These are phyloP conservation scores for Anguilla japonica DNA, from an alignment of 2,113 vertebrate species.

Conservation along the genomic window DNA sequence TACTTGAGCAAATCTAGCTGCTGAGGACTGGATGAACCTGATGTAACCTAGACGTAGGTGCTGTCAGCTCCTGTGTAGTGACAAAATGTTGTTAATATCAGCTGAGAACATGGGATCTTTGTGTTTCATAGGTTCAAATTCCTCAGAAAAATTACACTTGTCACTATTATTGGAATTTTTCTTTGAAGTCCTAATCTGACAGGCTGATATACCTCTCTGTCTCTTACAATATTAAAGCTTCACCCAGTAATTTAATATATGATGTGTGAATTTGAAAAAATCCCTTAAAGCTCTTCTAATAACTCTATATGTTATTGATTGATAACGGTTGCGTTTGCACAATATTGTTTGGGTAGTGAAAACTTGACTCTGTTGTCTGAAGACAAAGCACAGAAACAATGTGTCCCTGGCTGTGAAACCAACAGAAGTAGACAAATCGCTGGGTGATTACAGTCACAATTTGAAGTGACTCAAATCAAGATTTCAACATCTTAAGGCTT, in stretches of 20 bases:
- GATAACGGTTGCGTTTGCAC: too few relatives aligned
- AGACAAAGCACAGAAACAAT: not conserved
- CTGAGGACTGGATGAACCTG: not conserved
- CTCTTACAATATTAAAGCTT: not conserved
- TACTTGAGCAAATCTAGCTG: not conserved
- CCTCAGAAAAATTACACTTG: not conserved
- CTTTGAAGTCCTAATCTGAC: constrained; percentile 4
- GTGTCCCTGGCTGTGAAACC: not conserved
- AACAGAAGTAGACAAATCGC: not conserved
- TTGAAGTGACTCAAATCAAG: constrained; percentile 16
- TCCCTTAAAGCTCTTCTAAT: not conserved
- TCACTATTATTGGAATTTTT: not conserved
- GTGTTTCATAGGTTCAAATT: not conserved
- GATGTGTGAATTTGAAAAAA: not conserved
- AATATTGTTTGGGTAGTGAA: not conserved
- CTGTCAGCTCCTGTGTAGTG: not conserved
- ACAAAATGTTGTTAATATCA: not conserved
- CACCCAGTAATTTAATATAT: not conserved
- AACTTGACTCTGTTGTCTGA: not conserved
- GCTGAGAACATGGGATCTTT: not conserved
- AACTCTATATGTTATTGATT: not conserved
- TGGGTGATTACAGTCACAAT: not conserved
- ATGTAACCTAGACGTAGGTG: not conserved
- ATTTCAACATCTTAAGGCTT: not conserved
- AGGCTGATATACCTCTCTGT: not conserved